Percentiles rank a stretch among this genome's conserved stretches.
phyloP scores from a whole-genome alignment of 1,140 invertebrate genomes.

The Magallana angulata region DNA sequence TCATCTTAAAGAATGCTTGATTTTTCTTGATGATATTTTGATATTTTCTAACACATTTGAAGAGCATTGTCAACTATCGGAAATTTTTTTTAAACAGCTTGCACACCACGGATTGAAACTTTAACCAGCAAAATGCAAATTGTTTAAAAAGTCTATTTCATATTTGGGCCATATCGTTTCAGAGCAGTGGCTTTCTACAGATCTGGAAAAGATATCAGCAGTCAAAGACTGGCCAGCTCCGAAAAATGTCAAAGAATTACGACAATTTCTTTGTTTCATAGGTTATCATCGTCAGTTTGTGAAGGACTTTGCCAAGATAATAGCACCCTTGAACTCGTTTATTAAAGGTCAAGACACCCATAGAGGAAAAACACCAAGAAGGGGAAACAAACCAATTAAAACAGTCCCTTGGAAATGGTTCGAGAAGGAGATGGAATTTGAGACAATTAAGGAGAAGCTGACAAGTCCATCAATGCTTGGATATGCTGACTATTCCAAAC shows the following conservation, averaged over 20 bases:
- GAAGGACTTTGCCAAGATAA: slow-evolving; percentile 3
- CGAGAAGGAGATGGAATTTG: background rate
- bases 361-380: background rate
- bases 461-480: background rate
- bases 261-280: slow-evolving; percentile 3
- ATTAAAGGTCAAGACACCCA: background rate
- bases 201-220: too few relatives aligned
- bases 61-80: too few relatives aligned
- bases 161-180: too few relatives aligned
- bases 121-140: too few relatives aligned
- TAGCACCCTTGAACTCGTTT: background rate
- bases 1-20: slow-evolving; percentile 18
- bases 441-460: background rate
- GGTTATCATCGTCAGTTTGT: background rate
- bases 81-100: too few relatives aligned
- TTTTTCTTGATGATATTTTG: slow-evolving; percentile 38
- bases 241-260: too few relatives aligned
- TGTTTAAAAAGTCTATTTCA: too few relatives aligned
- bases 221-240: too few relatives aligned
- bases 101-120: too few relatives aligned
- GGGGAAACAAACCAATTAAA: background rate
- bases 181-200: too few relatives aligned
- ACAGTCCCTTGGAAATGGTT: slow-evolving; percentile 30
- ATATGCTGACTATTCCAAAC: slow-evolving; percentile 13
- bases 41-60: slow-evolving; percentile 52